phyloP scores from a whole-genome alignment of 2,888 invertebrate species.

The Acrocyrtus sp. region DNA sequence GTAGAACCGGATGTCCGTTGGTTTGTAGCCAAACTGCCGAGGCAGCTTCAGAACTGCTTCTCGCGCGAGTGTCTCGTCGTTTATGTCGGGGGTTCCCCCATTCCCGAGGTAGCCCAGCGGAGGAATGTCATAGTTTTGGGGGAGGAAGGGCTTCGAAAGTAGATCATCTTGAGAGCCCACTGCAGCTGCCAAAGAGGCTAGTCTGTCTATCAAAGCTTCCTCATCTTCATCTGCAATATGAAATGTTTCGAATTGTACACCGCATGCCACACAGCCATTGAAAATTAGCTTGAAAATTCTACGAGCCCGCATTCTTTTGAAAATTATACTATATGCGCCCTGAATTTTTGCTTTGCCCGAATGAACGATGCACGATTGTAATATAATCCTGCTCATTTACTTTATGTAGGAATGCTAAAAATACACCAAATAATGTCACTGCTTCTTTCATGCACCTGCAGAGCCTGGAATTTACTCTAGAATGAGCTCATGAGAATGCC shows the following conservation, averaged over 20 bases:
- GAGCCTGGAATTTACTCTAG: too few species aligned
- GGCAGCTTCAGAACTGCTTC: conserved; percentile 48
- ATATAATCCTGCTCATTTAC: too few species aligned
- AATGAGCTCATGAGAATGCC: too few species aligned
- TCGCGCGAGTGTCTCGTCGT: conserved; percentile 25
- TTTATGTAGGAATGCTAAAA: too few species aligned
- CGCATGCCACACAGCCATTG: too few species aligned
- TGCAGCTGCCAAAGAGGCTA: conserved; percentile 55
- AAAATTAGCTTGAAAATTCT: too few species aligned
- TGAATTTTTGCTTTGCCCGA: not conserved
- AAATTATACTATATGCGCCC: not conserved
- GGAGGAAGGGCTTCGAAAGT: conserved; percentile 6
- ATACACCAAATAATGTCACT: too few species aligned
- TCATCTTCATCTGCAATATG: conserved; percentile 58
- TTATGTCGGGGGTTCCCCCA: conserved; percentile 21
- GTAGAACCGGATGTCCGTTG: conserved; percentile 58
- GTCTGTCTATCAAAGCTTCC: conserved; percentile 57
- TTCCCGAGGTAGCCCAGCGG: conserved; percentile 35
- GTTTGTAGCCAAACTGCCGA: conserved; percentile 59
- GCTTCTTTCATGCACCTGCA: too few species aligned
- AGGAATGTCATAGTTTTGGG: conserved; percentile 44
- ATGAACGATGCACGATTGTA: not conserved
- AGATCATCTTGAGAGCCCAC: conserved; percentile 34
- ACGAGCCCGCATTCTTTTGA: too few species aligned
- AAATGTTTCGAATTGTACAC: not conserved